Evolutionary conservation across 2,113 vertebrate species (phyloP), one percentile per base, ranked within the genome.

Genomic region (Columbina picui): DNA sequence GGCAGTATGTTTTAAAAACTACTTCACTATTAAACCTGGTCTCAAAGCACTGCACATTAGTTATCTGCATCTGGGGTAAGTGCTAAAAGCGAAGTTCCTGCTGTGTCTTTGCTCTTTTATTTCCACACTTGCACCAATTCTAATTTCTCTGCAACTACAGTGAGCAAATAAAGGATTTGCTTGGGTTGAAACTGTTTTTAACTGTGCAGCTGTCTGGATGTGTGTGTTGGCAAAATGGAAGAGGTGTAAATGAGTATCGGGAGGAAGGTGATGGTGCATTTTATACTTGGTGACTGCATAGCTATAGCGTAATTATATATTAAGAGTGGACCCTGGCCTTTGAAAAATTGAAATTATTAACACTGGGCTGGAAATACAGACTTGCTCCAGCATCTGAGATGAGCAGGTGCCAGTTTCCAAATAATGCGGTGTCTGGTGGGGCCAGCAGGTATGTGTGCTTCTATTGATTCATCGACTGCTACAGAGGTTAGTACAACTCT

Each of bases 111-210:
- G 16, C 32, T 84, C 6, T 21, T 83, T 57, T 52, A 22, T 91
- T 93, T 91, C 41, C 38, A 63, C 2, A 1, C 20, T 32, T 81
- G 26, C 1, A 27, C 32, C 12, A 18, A 0, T 78, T 78, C 27
- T 29, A 2, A 59, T 84, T 20, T 50, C 41, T 7, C 10, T 2
- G 1, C 8, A 29, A 4, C 22, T 45, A 3, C 0, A 0, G 25
- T 55, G 55, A 61, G 25, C 34, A 41, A 65, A n/a, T 32, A 0
- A 3, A 57, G 21, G 41, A 43, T 43, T 65, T 84, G 6, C 30
- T 69, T 10, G 69, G 26, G 6, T 34, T 90, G 39, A 63, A 83
- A 32, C 43, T 74, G 50, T 29, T 5, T 39, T 39, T 57, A 49
- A 52, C 41, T 49, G 19, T 49, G 30, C 23, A 41, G 50, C 18